Conservation (phyloP, 2,888 invertebrate genomes). For the Eupithecia pulchellata region DNA sequence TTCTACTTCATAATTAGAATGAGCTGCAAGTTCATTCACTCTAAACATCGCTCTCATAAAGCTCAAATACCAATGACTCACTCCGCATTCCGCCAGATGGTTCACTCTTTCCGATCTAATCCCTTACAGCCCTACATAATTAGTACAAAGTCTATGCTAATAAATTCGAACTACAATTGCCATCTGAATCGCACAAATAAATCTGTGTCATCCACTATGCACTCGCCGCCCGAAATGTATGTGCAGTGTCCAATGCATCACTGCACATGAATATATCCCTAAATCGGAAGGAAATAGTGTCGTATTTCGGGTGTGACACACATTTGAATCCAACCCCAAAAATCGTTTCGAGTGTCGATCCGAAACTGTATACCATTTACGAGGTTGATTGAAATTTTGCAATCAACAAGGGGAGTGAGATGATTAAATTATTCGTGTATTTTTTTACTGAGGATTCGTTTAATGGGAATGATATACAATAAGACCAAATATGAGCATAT, state of each 20-base stretch:
- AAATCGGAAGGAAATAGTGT: constrained; percentile 52
- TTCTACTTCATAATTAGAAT: neutral
- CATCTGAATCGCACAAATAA: constrained; percentile 80
- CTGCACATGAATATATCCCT: constrained; percentile 52
- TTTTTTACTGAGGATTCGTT: constrained; percentile 68
- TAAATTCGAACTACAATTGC: constrained; percentile 75
- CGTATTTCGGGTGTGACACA: constrained; percentile 48
- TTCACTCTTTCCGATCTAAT: constrained; percentile 61
- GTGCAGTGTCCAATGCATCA: constrained; percentile 47
- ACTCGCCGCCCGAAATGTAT: constrained; percentile 66
- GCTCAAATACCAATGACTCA: constrained; percentile 39
- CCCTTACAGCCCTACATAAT: constrained; percentile 73
- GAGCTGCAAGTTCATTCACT: constrained; percentile 38
- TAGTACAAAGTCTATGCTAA: constrained; percentile 69
- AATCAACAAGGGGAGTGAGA: constrained; percentile 81
- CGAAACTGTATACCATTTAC: constrained; percentile 82
- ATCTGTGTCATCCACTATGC: constrained; percentile 78
- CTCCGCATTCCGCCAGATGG: constrained; percentile 61
- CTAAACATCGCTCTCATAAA: constrained; percentile 23
- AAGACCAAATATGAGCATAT: neutral
- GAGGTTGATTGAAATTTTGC: constrained; percentile 84
- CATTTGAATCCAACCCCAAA: constrained; percentile 69
- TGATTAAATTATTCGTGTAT: constrained; percentile 84
- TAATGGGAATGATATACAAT: neutral
- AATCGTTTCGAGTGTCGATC: constrained; percentile 80